phyloP scores from a whole-genome alignment of 2,113 vertebrate species.

The Octodon degus region DNA sequence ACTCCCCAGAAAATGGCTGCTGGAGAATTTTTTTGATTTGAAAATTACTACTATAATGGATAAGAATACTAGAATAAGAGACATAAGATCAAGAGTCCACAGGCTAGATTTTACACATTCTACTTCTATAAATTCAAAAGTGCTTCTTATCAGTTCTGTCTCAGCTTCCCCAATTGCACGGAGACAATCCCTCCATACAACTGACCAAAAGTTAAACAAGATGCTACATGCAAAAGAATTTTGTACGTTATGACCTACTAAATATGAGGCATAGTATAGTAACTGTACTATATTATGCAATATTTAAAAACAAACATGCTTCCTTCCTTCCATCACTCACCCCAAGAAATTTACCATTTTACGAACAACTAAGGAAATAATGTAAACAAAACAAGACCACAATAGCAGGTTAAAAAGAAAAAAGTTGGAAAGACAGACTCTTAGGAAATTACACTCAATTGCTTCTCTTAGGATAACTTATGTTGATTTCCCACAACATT shows the following conservation, averaged over 20 bases:
- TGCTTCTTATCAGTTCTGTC: background rate
- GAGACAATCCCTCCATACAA: background rate
- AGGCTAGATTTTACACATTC: background rate
- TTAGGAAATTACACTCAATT: background rate
- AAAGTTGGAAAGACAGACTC: background rate
- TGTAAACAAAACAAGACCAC: background rate
- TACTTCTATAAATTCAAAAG: background rate
- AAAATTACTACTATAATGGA: constrained; percentile 22
- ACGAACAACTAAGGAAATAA: constrained; percentile 23
- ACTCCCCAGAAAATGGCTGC: background rate
- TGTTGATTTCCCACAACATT: background rate
- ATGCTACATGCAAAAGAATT: background rate
- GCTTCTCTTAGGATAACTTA: background rate
- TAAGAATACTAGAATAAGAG: background rate
- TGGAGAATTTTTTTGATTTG: background rate
- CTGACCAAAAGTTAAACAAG: constrained; percentile 32
- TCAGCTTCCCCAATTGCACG: background rate
- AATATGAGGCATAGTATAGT: background rate
- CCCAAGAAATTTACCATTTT: background rate
- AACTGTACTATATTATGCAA: background rate
- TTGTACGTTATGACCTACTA: background rate
- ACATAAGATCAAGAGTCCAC: background rate
- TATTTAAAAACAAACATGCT: background rate
- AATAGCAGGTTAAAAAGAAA: background rate
- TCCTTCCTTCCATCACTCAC: background rate